Evolutionary conservation across 2,797 vertebrate genomes (phyloP).

Genomic region (Leptoclinus maculatus): DNA sequence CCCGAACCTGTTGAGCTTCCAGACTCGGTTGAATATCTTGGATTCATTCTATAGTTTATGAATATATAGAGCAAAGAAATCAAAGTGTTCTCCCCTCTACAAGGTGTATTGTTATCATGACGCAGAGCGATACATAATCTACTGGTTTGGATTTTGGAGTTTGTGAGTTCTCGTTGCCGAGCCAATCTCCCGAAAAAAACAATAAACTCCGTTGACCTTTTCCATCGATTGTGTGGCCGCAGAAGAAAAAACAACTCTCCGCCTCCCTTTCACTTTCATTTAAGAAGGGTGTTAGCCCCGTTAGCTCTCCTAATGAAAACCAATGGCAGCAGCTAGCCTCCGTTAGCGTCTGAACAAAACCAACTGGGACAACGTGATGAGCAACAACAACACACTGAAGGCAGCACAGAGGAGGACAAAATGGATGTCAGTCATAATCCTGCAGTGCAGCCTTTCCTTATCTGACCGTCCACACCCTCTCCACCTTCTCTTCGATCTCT

Average conservation of each 20-base stretch:
- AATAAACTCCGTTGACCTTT: not conserved
- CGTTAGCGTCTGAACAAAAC: not conserved
- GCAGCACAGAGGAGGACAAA: slow-evolving; percentile 15
- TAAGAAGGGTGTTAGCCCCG: not conserved
- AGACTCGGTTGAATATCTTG: too few relatives aligned
- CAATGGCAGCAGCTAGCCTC: not conserved
- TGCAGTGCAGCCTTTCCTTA: slow-evolving; percentile 42
- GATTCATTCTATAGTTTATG: too few relatives aligned
- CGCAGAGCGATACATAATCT: not conserved
- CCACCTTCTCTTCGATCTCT: slow-evolving; percentile 27
- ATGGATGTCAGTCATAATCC: not conserved
- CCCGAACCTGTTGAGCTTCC: too few relatives aligned
- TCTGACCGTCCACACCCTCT: slow-evolving; percentile 53
- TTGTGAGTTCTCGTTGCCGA: not conserved
- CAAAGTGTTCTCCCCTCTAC: too few relatives aligned
- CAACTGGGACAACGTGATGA: not conserved
- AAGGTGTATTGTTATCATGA: not conserved
- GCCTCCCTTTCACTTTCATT: not conserved
- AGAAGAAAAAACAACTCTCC: not conserved
- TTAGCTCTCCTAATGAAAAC: slow-evolving; percentile 1
- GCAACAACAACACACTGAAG: not conserved
- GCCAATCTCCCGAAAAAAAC: not conserved
- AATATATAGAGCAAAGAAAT: too few relatives aligned
- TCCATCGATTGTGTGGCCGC: too few relatives aligned
- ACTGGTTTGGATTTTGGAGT: not conserved